Percentiles rank a stretch among this genome's conserved stretches.
Evolutionary conservation across 2,797 vertebrate species (phyloP).

Genomic region (Helarctos malayanus): DNA sequence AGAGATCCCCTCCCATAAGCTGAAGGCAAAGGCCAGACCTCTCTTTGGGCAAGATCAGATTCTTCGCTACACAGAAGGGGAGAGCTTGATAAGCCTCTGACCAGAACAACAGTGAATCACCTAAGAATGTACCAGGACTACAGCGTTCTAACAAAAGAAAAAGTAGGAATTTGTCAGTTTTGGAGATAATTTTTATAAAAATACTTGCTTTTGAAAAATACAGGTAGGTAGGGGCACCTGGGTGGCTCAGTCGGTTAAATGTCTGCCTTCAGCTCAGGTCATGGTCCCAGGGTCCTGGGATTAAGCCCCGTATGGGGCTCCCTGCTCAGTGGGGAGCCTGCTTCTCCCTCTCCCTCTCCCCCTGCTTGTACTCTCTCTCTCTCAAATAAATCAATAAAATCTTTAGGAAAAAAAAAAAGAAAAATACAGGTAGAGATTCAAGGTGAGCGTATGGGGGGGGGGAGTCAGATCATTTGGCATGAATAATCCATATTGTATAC

Average conservation of each 20-base stretch:
- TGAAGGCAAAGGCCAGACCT: background rate
- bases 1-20: background rate
- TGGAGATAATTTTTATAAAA: background rate
- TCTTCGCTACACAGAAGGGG: background rate
- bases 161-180: background rate
- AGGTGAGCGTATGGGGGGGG: background rate
- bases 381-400: too few relatives aligned
- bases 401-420: too few relatives aligned
- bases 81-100: background rate
- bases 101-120: background rate
- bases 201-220: constrained; percentile 8
- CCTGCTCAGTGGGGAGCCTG: too few relatives aligned
- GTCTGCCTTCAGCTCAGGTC: too few relatives aligned
- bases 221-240: background rate
- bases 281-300: too few relatives aligned
- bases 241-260: too few relatives aligned
- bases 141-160: background rate
- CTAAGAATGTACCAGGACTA: background rate
- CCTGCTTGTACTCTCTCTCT: too few relatives aligned
- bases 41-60: background rate
- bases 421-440: background rate
- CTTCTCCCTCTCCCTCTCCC: too few relatives aligned
- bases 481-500: background rate
- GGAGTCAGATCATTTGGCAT: background rate
- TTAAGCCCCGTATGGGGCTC: too few relatives aligned